phyloP scores from a whole-genome alignment of 2,113 vertebrate species.

The Cricetomys ansorgei region DNA sequence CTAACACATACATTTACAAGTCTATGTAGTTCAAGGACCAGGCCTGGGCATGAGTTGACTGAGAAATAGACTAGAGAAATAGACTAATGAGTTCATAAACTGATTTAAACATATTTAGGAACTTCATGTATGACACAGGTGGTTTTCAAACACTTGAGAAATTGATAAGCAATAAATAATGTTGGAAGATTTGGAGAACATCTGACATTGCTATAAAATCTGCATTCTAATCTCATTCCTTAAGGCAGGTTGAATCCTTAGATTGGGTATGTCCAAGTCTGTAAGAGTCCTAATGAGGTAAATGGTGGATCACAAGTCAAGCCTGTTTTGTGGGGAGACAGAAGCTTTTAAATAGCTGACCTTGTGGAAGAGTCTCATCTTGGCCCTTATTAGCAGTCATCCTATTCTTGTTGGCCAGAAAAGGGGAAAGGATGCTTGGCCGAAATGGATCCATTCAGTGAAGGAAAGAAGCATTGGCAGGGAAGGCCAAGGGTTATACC shows the following conservation, averaged over 20 bases:
- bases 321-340: not conserved
- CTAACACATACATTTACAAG: not conserved
- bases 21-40: not conserved
- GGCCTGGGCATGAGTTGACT: not conserved
- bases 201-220: not conserved
- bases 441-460: not conserved
- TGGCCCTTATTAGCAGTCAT: not conserved
- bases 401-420: not conserved
- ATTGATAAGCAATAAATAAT: not conserved
- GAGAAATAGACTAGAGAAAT: not conserved
- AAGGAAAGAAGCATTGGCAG: not conserved
- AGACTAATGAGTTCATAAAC: not conserved
- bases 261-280: not conserved
- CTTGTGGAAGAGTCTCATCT: not conserved
- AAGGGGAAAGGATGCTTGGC: not conserved
- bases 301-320: not conserved
- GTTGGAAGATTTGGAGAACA: not conserved
- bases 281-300: not conserved
- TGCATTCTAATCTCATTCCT: not conserved
- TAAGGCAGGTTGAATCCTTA: not conserved
- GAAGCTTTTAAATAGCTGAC: not conserved
- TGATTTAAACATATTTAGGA: not conserved
- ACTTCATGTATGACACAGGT: not conserved
- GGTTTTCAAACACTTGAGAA: not conserved
- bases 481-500: rapidly evolving